These are phyloP conservation scores for Corticium candelabrum DNA, from an alignment of 37 sponge, comb jelly and placozoan genomes.

Conservation along the genomic window DNA sequence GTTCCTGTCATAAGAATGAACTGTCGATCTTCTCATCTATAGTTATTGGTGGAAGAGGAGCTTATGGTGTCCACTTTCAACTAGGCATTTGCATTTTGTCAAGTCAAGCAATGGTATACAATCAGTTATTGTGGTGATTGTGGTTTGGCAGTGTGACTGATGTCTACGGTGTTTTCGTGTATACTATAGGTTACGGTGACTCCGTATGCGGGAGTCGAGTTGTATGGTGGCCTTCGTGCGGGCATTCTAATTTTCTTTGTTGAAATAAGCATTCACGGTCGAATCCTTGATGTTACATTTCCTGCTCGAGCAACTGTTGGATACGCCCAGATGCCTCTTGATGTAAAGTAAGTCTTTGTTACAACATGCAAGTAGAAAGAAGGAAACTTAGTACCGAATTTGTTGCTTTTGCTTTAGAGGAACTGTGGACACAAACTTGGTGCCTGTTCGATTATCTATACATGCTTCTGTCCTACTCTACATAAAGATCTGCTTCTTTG, in stretches of 20 bases:
- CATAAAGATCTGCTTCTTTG: too few species aligned
- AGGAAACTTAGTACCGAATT: neutral
- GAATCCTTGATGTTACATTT: neutral
- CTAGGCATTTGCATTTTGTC: too few species aligned
- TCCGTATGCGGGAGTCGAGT: neutral
- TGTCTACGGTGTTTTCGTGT: too few species aligned
- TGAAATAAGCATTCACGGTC: neutral
- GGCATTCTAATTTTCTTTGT: neutral
- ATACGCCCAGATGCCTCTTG: neutral
- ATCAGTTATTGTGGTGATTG: too few species aligned
- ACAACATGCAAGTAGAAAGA: neutral
- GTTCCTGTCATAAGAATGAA: too few species aligned
- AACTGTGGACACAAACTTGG: neutral
- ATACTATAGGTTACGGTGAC: neutral
- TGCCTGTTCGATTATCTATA: too few species aligned
- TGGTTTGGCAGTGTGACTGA: too few species aligned
- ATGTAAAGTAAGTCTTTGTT: neutral
- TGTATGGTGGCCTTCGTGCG: neutral
- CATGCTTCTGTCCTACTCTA: too few species aligned
- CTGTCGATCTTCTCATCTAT: too few species aligned
- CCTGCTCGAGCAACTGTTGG: neutral
- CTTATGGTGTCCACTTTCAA: too few species aligned
- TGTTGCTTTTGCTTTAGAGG: neutral
- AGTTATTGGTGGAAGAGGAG: too few species aligned
- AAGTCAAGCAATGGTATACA: too few species aligned